phyloP scores from a whole-genome alignment of 2,888 invertebrate genomes.

The Oxycera nigricornis region DNA sequence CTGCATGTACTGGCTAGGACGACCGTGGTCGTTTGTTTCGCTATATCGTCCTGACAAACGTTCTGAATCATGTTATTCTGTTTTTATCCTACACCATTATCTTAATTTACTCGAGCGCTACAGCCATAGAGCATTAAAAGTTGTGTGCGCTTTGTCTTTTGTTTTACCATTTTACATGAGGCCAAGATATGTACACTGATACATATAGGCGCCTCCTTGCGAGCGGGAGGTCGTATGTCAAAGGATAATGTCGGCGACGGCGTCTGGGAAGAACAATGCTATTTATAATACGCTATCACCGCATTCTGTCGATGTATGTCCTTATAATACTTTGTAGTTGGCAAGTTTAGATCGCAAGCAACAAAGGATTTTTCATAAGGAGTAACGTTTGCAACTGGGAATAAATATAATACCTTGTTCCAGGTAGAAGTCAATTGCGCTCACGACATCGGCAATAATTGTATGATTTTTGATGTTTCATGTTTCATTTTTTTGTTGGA shows the following conservation, averaged over 20 bases:
- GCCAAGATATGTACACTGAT: no score
- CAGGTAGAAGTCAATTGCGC: no score
- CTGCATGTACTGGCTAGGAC: neutral
- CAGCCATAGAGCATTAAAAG: slow-evolving; percentile 23
- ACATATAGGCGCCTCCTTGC: no score
- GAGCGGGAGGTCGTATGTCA: slow-evolving; percentile 23
- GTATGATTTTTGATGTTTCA: no score
- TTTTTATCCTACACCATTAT: slow-evolving; percentile 35
- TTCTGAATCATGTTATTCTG: slow-evolving; percentile 32
- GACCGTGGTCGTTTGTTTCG: slow-evolving; percentile 8
- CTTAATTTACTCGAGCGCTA: slow-evolving; percentile 36
- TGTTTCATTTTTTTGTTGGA: no score
- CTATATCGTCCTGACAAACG: neutral
- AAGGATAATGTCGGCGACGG: slow-evolving; percentile 22
- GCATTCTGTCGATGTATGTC: neutral
- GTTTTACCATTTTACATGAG: no score
- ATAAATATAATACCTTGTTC: no score
- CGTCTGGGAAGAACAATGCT: neutral
- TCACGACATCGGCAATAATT: no score
- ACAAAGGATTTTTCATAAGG: no score
- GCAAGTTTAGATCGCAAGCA: neutral
- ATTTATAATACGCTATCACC: slow-evolving; percentile 7
- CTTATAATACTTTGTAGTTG: neutral
- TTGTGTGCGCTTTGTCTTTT: neutral
- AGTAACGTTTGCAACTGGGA: no score